phyloP scores from a whole-genome alignment of 2,113 vertebrate species.

The Mormyrus iriodes region DNA sequence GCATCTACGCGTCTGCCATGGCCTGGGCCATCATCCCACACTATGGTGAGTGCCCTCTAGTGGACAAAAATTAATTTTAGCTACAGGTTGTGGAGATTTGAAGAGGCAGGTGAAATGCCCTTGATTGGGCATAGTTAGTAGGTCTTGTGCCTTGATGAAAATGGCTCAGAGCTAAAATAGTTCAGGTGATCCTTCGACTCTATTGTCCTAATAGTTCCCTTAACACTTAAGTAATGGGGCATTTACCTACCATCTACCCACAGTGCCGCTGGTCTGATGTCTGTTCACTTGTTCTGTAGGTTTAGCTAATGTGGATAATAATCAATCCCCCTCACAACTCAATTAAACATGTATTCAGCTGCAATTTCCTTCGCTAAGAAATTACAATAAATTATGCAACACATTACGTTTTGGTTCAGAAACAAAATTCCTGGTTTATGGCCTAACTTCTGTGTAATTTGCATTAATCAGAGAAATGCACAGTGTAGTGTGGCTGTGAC shows the following conservation, averaged over 20 bases:
- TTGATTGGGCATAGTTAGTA: not conserved
- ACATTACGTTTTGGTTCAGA: not conserved
- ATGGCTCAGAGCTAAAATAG: not conserved
- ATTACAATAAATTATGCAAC: not conserved
- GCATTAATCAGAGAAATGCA: not conserved
- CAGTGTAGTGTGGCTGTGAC: not conserved
- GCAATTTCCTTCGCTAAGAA: not conserved
- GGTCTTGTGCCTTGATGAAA: not conserved
- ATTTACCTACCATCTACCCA: not conserved
- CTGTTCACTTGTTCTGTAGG: not conserved
- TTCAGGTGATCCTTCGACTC: not conserved
- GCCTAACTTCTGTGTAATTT: not conserved
- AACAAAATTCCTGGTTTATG: not conserved
- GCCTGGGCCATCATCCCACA: conserved; percentile 98
- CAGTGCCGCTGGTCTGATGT: not conserved
- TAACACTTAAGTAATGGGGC: not conserved
- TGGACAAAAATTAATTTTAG: not conserved
- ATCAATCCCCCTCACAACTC: not conserved
- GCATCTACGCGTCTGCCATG: conserved; percentile 96
- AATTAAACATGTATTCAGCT: not conserved
- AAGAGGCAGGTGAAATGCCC: not conserved
- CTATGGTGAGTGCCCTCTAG: conserved; percentile 74
- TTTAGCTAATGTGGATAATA: not conserved
- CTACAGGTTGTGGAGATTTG: not conserved
- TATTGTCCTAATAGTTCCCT: not conserved